Percentiles rank a stretch among this genome's conserved stretches.
phyloP scores from a whole-genome alignment of 2,888 invertebrate genomes.

The Crepidodera aurea region DNA sequence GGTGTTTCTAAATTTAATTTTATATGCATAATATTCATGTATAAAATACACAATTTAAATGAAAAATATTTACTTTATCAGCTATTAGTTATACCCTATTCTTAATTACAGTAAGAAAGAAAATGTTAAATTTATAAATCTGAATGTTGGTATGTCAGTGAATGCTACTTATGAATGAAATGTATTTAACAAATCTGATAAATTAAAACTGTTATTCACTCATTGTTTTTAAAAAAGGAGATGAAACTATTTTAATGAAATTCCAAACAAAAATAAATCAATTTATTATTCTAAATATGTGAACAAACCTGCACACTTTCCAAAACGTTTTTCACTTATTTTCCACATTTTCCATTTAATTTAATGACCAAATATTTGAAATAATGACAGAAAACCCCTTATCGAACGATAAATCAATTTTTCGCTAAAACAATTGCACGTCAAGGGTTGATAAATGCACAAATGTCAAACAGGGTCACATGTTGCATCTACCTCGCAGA shows the following conservation, averaged over 20 bases:
- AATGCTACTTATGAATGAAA: too few species aligned
- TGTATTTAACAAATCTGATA: too few species aligned
- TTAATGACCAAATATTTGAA: not conserved
- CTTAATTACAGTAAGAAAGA: too few species aligned
- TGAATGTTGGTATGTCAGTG: too few species aligned
- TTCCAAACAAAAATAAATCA: not conserved
- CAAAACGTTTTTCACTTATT: constrained; percentile 1
- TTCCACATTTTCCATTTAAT: constrained; percentile 16
- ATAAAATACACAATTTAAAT: too few species aligned
- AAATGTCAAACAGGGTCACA: constrained; percentile 62
- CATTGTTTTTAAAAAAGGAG: not conserved
- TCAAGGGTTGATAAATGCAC: constrained; percentile 47
- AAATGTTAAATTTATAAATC: too few species aligned
- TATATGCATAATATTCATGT: not conserved
- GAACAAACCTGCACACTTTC: constrained; percentile 23
- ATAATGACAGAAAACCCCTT: constrained; percentile 10
- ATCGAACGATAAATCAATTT: constrained; percentile 18
- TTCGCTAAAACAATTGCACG: constrained; percentile 21
- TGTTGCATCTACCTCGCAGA: constrained; percentile 55
- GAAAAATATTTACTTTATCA: too few species aligned
- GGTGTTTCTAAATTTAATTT: not conserved
- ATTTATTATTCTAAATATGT: not conserved
- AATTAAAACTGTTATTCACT: too few species aligned
- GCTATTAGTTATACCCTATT: too few species aligned
- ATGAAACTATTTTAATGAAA: too few species aligned